Evolutionary conservation across 2,797 vertebrate genomes (phyloP), one percentile per base, ranked within the genome.

Genomic region (Aselliscus stoliczkanus): DNA sequence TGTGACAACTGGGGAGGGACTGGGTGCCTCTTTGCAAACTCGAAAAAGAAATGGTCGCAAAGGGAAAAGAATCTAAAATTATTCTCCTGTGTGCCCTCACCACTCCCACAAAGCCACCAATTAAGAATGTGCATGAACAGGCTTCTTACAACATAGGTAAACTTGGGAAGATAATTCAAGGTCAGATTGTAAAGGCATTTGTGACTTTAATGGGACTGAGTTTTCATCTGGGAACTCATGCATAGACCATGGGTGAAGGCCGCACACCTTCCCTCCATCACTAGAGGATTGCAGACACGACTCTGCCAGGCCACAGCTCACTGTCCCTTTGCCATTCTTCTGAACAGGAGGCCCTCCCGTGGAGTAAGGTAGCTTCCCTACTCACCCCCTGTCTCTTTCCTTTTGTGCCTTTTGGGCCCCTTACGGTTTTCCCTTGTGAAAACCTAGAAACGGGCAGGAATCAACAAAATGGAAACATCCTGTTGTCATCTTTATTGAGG

Each of bases 351-450:
- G 20, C 11, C 10, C 7, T 69, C 56, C 27, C 44, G 37, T 44
- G 31, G 23, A 44, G 17, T 42, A 17, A 18, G 29, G 42, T 31
- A 3, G 5, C 52, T n/a, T 72, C n/a, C 47, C 37, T 27, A 2
- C 50, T 56, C 52, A 42, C 2, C 42, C 39, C 39, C 86, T 15
- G 14, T 15, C 39, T 29, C 42, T 85, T 64, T 25, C 37, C 44
- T 89, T 70, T 39, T 87, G 65, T 86, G 62, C 47, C 60, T 75
- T 84, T 65, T 60, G 93, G 73, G 70, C 60, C 50, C 34, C 23
- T 47, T 82, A 34, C 50, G 9, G 31, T 31, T 79, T 37, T 84
- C 77, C 69, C 67, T 73, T 4, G 0, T 64, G 72, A 44, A 76
- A 83, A 64, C 34, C 58, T 34, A 69, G 70, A 58, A 62, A 29